Evolutionary conservation across 2,888 invertebrate species (phyloP).

Genomic region (Chalcis sispes): DNA sequence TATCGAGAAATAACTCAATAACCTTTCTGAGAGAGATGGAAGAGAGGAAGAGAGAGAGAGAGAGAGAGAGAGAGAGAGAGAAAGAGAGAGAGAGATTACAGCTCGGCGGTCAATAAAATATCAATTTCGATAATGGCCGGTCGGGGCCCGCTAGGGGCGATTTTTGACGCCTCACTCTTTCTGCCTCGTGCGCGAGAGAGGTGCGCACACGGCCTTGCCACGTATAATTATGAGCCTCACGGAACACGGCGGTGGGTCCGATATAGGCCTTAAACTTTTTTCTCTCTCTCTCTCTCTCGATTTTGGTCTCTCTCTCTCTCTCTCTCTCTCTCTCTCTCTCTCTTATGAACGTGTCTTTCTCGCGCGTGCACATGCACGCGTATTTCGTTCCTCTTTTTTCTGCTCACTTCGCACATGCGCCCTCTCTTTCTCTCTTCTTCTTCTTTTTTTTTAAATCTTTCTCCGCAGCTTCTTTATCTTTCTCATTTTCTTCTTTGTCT

Average conservation of each 20-base stretch:
- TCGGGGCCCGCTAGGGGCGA: constrained; percentile 63
- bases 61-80: constrained; percentile 48
- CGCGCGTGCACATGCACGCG: too few species aligned
- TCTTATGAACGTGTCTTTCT: too few species aligned
- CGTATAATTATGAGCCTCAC: constrained; percentile 69
- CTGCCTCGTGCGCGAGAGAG: constrained; percentile 56
- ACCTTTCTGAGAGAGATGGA: constrained; percentile 49
- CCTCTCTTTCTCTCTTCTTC: constrained; percentile 9
- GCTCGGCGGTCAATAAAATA: constrained; percentile 71
- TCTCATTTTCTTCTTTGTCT: constrained; percentile 52
- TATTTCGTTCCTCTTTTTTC: neutral
- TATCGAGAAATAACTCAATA: constrained; percentile 73
- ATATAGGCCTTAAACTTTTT: constrained; percentile 47
- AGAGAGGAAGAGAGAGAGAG: constrained; percentile 43
- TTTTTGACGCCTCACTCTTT: constrained; percentile 75
- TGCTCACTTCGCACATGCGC: constrained; percentile 40
- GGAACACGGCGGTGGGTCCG: constrained; percentile 75
- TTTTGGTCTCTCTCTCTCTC: constrained; percentile 1
- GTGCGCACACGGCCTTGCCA: constrained; percentile 61
- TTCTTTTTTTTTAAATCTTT: neutral
- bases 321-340: neutral
- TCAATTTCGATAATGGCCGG: constrained; percentile 74
- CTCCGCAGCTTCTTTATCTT: constrained; percentile 59
- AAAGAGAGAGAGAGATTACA: constrained; percentile 44
- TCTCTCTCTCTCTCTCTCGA: constrained; percentile 25